A percentile compares a stretch with the other conserved stretches of the same genome.
Evolutionary conservation across 2,113 vertebrate species (phyloP).

Genomic region (human (Homo sapiens)): DNA sequence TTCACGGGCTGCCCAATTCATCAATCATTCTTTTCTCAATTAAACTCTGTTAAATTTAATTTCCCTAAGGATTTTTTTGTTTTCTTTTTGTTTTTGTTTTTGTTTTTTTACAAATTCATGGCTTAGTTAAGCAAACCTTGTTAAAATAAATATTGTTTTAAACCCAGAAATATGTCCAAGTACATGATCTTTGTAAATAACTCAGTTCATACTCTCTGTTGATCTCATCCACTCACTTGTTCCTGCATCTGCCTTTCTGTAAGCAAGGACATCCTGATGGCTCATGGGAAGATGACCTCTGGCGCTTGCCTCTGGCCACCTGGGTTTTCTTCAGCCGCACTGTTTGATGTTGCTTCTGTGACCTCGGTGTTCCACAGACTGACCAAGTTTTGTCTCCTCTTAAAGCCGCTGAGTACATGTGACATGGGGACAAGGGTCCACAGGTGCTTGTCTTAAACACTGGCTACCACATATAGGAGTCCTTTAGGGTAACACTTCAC

Average conservation of each 20-base stretch:
- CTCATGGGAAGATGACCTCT: neutral
- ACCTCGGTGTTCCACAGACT: neutral
- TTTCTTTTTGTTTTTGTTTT: no score
- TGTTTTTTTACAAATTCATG: neutral
- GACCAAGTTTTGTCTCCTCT: neutral
- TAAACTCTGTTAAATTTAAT: neutral
- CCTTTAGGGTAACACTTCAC: neutral
- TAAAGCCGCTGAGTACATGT: slow-evolving; percentile 14
- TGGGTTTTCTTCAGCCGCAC: neutral
- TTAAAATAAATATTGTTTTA: neutral
- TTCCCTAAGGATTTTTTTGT: neutral
- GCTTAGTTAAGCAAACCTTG: slow-evolving; percentile 21
- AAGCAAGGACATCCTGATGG: neutral
- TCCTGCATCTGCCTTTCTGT: neutral
- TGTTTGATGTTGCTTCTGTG: neutral
- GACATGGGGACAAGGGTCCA: neutral
- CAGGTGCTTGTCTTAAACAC: neutral
- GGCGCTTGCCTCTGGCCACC: accelerated
- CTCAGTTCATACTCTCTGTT: neutral
- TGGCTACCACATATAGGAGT: neutral
- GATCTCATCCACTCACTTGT: neutral
- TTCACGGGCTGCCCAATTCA: neutral
- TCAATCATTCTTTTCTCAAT: neutral
- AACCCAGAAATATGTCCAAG: neutral
- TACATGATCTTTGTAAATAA: neutral